Percentiles rank a stretch among this genome's conserved stretches.
These are phyloP conservation scores for Accipiter virgatus DNA, from an alignment of 2,113 vertebrate species.

Conservation along the genomic window DNA sequence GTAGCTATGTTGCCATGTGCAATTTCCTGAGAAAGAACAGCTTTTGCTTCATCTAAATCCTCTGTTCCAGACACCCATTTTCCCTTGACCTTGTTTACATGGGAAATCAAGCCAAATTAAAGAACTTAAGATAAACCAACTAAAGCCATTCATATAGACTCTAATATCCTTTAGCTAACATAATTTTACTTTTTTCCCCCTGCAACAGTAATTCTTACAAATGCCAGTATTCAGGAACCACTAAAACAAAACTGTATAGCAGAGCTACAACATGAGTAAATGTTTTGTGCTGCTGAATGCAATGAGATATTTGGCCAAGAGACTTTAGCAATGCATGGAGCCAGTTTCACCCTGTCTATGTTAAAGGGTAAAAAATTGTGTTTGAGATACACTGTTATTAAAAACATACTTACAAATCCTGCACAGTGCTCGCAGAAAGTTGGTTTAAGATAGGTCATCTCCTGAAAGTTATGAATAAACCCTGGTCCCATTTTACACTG, in stretches of 20 bases:
- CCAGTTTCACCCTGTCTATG: not conserved
- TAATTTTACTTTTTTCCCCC: not conserved
- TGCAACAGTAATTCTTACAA: not conserved
- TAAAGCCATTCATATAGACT: not conserved
- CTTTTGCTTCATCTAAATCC: slow-evolving; percentile 39
- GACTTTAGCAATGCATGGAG: not conserved
- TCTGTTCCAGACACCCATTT: slow-evolving; percentile 43
- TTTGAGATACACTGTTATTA: not conserved
- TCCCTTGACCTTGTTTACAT: slow-evolving; percentile 6
- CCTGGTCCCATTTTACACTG: slow-evolving; percentile 97
- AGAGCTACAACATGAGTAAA: not conserved
- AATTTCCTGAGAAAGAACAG: slow-evolving; percentile 36
- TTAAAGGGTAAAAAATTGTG: not conserved
- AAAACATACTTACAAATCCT: slow-evolving; percentile 90
- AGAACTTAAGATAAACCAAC: slow-evolving; percentile 17
- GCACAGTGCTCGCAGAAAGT: slow-evolving; percentile 98
- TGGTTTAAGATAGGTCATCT: slow-evolving; percentile 96
- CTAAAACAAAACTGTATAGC: not conserved
- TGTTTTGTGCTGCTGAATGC: not conserved
- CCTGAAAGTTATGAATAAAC: slow-evolving; percentile 96
- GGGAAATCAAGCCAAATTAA: slow-evolving; percentile 40
- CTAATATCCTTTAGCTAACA: not conserved
- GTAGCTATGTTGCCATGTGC: not conserved
- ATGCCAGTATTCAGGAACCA: not conserved
- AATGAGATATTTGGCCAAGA: not conserved